phyloP scores from a whole-genome alignment of 2,113 vertebrate species.

The Ancistrus triradiatus region DNA sequence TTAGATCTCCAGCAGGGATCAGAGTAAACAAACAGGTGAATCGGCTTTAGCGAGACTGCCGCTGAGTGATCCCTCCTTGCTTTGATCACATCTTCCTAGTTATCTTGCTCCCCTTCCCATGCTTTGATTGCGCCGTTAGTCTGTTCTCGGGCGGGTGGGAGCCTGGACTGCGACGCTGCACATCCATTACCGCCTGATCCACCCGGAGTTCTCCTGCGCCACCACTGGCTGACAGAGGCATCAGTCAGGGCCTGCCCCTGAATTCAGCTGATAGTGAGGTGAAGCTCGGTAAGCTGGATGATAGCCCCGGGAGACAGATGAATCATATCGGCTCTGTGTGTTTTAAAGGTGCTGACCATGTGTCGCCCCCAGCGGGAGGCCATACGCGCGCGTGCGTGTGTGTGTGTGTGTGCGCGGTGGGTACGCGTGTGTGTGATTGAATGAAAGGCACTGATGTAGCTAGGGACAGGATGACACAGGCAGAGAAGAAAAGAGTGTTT shows the following conservation, averaged over 20 bases:
- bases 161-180: background rate
- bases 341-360: constrained; percentile 48
- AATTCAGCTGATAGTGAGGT: constrained; percentile 22
- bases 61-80: constrained; percentile 33
- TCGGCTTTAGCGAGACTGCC: constrained; percentile 35
- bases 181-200: background rate
- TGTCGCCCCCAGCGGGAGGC: constrained; percentile 27
- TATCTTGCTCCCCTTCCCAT: constrained; percentile 25
- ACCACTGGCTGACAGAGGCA: background rate
- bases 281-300: constrained; percentile 4
- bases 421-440: constrained; percentile 15
- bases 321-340: constrained; percentile 43
- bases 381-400: constrained; percentile 14
- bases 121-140: constrained; percentile 29
- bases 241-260: constrained; percentile 13
- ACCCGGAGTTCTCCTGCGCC: background rate
- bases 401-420: constrained; percentile 14
- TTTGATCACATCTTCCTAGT: constrained; percentile 43
- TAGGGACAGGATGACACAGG: constrained; percentile 17
- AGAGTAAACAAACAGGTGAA: constrained; percentile 48
- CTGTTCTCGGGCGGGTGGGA: background rate
- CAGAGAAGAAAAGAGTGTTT: background rate
- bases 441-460: constrained; percentile 9
- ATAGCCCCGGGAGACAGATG: constrained; percentile 39
- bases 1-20: constrained; percentile 43